Evolutionary conservation across 2,888 invertebrate genomes (phyloP), one percentile per base, ranked within the genome.

Genomic region (Lottia gigantea): DNA sequence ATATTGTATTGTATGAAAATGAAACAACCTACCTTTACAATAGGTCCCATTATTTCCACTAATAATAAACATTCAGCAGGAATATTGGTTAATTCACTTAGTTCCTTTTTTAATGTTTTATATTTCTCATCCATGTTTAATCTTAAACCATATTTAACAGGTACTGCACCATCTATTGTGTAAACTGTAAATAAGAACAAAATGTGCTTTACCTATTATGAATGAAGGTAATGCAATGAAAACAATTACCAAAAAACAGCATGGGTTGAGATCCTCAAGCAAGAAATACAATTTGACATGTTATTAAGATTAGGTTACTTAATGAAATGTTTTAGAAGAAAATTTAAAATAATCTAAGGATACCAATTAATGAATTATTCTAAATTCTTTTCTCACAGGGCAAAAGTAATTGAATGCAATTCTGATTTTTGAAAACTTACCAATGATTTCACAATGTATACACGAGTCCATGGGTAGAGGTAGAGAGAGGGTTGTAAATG

Each of bases 401-500:
- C n/a, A n/a, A n/a, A n/a, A n/a, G n/a, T n/a, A n/a, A n/a, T n/a
- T n/a, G n/a, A n/a, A n/a, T n/a, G n/a, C 31, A 31, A 31, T 31
- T 2, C 31, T 31, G 31, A 31, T 31, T 31, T 31, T 15, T 16
- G 47, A 40, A 11, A 8, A 81, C 90, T 82, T 80, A 94, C 94
- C 94, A 81, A 93, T 90, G 69, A 94, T 91, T 87, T 95, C 94
- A 80, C 93, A 91, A 76, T 94, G 92, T 66, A 94, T 92, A 83
- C 92, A 94, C 87, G 93, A 93, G 89, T 97, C 96, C 91, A 96
- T 94, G 26, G 96, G 96, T 81, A 97, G 90, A 71, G 96, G 96
- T 82, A 97, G 90, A 77, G 95, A 94, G 65, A 97, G 92, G 89
- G 95, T 93, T 88, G 95, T 95, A 91, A 96, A 97, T 1, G 96